phyloP scores from a whole-genome alignment of 2,113 vertebrate species.

The Ochotona curzoniae region DNA sequence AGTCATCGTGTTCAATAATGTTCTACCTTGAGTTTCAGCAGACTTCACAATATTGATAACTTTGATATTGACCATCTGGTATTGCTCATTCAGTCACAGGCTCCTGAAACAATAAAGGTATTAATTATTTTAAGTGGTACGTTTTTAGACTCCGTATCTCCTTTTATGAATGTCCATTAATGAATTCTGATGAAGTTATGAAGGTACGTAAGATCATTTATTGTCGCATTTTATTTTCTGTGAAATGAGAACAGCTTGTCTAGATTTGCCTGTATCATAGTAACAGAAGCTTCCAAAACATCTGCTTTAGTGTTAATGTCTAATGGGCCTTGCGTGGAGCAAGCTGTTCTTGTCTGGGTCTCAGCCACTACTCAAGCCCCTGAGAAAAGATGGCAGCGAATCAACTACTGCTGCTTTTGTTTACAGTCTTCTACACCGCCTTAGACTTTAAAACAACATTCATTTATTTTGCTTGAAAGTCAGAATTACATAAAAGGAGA shows the following conservation, averaged over 20 bases:
- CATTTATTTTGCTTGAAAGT: too few relatives aligned
- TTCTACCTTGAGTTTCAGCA: neutral
- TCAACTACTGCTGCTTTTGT: constrained; percentile 18
- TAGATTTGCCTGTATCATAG: neutral
- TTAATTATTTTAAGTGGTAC: constrained; percentile 10
- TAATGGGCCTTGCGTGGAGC: neutral
- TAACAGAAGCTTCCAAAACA: constrained; percentile 54
- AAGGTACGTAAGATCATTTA: neutral
- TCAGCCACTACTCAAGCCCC: neutral
- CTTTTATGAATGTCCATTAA: neutral
- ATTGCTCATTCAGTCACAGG: neutral
- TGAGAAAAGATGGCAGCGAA: constrained; percentile 1
- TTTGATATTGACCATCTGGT: constrained; percentile 5
- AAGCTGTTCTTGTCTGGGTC: neutral
- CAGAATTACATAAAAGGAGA: too few relatives aligned
- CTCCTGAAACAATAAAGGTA: neutral
- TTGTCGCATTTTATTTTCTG: constrained; percentile 45
- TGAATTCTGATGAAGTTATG: constrained; percentile 21
- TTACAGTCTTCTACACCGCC: constrained; percentile 23
- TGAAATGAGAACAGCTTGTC: constrained; percentile 49
- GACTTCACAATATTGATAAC: neutral
- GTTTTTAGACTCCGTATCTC: neutral
- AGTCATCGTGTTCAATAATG: neutral
- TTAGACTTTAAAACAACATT: too few relatives aligned
- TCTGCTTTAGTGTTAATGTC: constrained; percentile 59